phyloP scores from a whole-genome alignment of 1,140 invertebrate species.

The Brachionus plicatilis region DNA sequence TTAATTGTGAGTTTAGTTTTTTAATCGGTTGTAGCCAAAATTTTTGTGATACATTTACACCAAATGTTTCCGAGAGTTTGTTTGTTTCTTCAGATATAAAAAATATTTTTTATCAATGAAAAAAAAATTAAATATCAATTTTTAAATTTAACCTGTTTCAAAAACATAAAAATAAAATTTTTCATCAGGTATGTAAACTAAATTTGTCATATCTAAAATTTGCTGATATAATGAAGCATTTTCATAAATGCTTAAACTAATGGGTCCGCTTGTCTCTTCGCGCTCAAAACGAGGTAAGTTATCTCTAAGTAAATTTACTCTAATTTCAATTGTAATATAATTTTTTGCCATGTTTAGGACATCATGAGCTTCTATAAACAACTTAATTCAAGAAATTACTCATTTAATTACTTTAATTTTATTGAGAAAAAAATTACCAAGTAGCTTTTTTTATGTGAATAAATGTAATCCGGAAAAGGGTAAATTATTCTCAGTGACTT shows the following conservation, averaged over 20 bases:
- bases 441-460: not conserved
- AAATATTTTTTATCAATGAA: not conserved
- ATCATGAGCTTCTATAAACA: conserved; percentile 15
- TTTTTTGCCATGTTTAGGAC: not conserved
- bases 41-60: not conserved
- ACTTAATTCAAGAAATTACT: not conserved
- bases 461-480: not conserved
- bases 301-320: not conserved
- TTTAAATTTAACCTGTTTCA: not conserved
- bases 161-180: conserved; percentile 13
- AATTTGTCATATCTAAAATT: not conserved
- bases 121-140: no score
- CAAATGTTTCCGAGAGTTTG: not conserved
- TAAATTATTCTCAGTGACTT: not conserved
- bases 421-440: not conserved
- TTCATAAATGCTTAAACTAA: not conserved
- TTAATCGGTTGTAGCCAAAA: not conserved
- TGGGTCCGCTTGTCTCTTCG: not conserved
- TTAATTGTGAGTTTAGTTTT: not conserved
- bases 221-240: not conserved
- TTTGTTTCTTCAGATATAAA: not conserved
- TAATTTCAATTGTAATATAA: not conserved
- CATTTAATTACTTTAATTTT: not conserved
- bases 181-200: not conserved
- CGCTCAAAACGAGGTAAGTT: not conserved